A percentile compares a stretch with the other conserved stretches of the same genome.
phyloP scores from a whole-genome alignment of 2,113 vertebrate genomes.

The Macquaria ambigua region DNA sequence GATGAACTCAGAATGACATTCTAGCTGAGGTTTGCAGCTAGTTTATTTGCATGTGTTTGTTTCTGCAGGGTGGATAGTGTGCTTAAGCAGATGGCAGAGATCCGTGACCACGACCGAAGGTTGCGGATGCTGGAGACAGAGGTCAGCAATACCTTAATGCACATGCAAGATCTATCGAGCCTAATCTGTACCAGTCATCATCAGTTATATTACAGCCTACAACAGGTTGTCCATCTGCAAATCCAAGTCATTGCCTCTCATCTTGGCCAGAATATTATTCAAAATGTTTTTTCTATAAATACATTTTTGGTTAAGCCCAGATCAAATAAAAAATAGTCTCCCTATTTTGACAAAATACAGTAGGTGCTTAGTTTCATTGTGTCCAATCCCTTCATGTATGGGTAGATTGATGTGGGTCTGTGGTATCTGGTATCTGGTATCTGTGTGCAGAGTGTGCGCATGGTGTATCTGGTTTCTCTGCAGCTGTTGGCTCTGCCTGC shows the following conservation, averaged over 20 bases:
- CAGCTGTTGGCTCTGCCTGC: constrained; percentile 66
- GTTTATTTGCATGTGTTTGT: neutral
- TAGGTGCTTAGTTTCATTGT: neutral
- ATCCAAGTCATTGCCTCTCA: neutral
- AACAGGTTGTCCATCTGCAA: neutral
- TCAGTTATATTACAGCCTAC: neutral
- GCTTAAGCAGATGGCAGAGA: constrained; percentile 81
- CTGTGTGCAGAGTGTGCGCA: neutral
- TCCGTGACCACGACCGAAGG: constrained; percentile 68
- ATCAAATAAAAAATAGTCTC: too few species aligned
- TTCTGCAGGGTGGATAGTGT: constrained; percentile 86
- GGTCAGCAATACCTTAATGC: constrained; percentile 69
- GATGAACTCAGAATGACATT: neutral
- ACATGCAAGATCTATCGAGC: neutral
- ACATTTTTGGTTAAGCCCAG: too few species aligned
- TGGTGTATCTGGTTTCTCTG: constrained; percentile 52
- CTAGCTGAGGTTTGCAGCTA: neutral
- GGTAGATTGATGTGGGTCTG: neutral
- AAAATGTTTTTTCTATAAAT: too few species aligned
- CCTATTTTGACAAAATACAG: neutral
- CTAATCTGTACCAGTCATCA: neutral
- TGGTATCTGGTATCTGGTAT: neutral
- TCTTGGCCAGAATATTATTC: neutral
- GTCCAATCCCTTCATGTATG: neutral
- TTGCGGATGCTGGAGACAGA: constrained; percentile 78